Evolutionary conservation across 2,797 vertebrate genomes (phyloP).

Genomic region (Heterohyrax brucei): DNA sequence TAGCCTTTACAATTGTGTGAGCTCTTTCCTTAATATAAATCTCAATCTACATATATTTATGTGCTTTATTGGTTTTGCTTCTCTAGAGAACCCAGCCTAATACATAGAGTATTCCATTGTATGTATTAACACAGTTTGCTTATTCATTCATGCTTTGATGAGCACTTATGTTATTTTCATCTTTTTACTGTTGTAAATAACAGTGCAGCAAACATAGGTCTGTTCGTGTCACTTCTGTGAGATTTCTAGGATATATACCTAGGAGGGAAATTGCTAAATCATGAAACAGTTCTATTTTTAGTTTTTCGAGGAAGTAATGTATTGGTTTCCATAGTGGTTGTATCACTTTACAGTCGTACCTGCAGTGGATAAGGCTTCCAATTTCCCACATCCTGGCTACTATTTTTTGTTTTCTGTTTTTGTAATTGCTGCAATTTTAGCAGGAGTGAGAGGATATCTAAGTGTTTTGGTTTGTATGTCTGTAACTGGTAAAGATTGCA

Average conservation of each 20-base stretch:
- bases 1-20: no score
- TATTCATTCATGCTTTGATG: neutral
- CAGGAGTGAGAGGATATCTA: neutral
- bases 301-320: neutral
- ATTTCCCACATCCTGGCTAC: no score
- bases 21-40: no score
- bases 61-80: no score
- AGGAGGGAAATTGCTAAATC: neutral
- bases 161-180: neutral
- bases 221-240: neutral
- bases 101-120: neutral
- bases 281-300: neutral
- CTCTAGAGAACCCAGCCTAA: no score
- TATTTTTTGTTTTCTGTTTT: neutral
- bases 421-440: neutral
- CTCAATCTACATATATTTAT: no score
- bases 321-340: neutral
- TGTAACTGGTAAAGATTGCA: neutral
- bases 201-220: neutral
- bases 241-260: neutral
- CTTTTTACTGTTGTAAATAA: neutral
- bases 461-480: neutral
- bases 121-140: neutral
- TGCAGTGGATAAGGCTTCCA: neutral
- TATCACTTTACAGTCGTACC: neutral